Percentiles rank a stretch among this genome's conserved stretches.
phyloP scores from a whole-genome alignment of 2,888 invertebrate species.

The Spisula solida region DNA sequence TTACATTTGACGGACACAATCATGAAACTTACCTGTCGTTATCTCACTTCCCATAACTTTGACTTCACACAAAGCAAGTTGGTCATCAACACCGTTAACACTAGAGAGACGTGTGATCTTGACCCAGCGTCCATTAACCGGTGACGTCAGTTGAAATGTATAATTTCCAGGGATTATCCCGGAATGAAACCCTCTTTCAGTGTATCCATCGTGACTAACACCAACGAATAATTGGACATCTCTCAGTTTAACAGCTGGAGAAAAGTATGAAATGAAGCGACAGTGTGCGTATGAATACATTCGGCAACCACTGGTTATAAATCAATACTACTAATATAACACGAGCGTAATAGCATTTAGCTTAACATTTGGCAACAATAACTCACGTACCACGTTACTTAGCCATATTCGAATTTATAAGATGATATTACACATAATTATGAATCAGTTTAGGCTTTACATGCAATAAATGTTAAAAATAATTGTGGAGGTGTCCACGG shows the following conservation, averaged over 20 bases:
- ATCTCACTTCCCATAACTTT: slow-evolving; percentile 16
- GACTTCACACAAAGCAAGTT: slow-evolving; percentile 28
- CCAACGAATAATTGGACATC: background rate
- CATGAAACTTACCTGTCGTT: background rate
- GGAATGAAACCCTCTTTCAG: background rate
- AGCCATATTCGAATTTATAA: too few relatives aligned
- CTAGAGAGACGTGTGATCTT: slow-evolving; percentile 6
- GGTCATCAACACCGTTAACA: background rate
- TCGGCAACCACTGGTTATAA: too few relatives aligned
- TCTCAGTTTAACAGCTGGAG: background rate
- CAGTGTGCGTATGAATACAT: too few relatives aligned
- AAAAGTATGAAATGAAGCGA: background rate
- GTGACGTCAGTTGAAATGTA: slow-evolving; percentile 2
- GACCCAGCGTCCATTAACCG: slow-evolving; percentile 2
- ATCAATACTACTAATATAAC: too few relatives aligned
- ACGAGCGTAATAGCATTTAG: too few relatives aligned
- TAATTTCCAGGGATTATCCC: background rate
- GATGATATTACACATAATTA: too few relatives aligned
- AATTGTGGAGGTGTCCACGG: too few relatives aligned
- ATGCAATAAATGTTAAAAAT: too few relatives aligned
- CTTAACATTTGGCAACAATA: too few relatives aligned
- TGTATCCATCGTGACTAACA: background rate
- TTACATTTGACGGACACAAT: too few relatives aligned
- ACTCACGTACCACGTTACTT: too few relatives aligned
- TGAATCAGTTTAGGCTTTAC: too few relatives aligned